Evolutionary conservation across 2,113 vertebrate species (phyloP).

Genomic region (Nyctibius bracteatus): DNA sequence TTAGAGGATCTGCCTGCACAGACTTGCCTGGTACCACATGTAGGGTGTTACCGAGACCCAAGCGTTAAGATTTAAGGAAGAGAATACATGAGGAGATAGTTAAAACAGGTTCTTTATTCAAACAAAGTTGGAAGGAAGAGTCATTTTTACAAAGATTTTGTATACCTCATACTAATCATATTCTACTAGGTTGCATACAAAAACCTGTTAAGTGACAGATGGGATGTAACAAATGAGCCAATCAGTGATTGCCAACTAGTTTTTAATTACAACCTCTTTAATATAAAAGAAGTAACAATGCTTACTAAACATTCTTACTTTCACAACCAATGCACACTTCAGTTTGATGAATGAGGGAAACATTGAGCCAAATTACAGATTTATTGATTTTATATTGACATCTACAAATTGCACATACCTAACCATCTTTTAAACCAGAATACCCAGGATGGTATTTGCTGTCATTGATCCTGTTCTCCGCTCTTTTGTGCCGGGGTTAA

Average conservation of each 20-base stretch:
- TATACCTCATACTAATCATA: not conserved
- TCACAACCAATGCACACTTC: not conserved
- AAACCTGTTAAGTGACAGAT: not conserved
- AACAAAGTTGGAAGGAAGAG: not conserved
- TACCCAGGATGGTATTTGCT: not conserved
- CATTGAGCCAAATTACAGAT: not conserved
- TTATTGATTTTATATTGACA: not conserved
- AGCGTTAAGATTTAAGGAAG: not conserved
- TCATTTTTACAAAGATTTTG: not conserved
- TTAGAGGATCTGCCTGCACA: not conserved
- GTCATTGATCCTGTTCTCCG: not conserved
- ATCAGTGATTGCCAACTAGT: not conserved
- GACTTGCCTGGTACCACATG: not conserved
- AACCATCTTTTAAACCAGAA: not conserved
- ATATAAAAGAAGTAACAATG: not conserved
- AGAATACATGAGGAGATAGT: not conserved
- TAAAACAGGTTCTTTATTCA: not conserved
- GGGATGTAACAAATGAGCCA: not conserved
- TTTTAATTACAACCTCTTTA: not conserved
- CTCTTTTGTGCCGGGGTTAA: not conserved
- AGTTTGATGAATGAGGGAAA: not conserved
- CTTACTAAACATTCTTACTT: not conserved
- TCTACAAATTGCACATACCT: not conserved
- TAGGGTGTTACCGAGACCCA: not conserved
- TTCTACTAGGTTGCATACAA: not conserved